Evolutionary conservation across 2,888 invertebrate species (phyloP), one percentile per base, ranked within the genome.

Genomic region (Antitype chi): DNA sequence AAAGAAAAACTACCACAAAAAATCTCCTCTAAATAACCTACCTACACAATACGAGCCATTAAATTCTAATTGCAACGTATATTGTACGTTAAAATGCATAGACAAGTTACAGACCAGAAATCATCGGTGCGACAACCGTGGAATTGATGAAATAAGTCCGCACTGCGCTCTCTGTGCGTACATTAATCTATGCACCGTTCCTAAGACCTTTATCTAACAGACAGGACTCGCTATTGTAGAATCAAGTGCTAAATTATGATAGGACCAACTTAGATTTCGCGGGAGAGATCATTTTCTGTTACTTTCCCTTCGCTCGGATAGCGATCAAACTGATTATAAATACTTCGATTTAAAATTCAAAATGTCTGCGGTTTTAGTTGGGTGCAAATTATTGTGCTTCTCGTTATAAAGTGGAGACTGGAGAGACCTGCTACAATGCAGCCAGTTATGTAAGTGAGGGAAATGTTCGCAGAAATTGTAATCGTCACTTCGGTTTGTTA

Each of bases 231-330:
- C 93, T 90, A 93, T 94, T 94, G 93, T 94, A 91, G 90, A 91
- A 92, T 93, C 92, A 90, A 93, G 93, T 93, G 92, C 93, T 95
- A 94, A 95, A 94, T 94, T 94, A 94, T 93, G 93, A 94, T 93
- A 90, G 91, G 92, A 94, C 92, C 91, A 93, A 90, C 91, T 90
- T 90, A 91, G 92, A 93, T 94, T 94, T 93, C 91, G 92, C 90
- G 88, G 85, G 87, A 90, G 89, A 90, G 91, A 93, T 93, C 92
- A 91, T 92, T 93, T 91, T 89, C 85, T 79, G 74, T 74, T 69
- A 89, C 90, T 89, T 89, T 91, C 90, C 85, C 89, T 89, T 87
- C 81, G 82, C 85, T 82, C 80, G 90, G 93, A 94, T 94, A 94
- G 90, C 90, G 89, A 94, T 94, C 94, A 80, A 84, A 89, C 71